A percentile compares a stretch with the other conserved stretches of the same genome.
These are phyloP conservation scores for Trogon melanurus DNA, from an alignment of 2,113 vertebrate genomes.

Conservation along the genomic window DNA sequence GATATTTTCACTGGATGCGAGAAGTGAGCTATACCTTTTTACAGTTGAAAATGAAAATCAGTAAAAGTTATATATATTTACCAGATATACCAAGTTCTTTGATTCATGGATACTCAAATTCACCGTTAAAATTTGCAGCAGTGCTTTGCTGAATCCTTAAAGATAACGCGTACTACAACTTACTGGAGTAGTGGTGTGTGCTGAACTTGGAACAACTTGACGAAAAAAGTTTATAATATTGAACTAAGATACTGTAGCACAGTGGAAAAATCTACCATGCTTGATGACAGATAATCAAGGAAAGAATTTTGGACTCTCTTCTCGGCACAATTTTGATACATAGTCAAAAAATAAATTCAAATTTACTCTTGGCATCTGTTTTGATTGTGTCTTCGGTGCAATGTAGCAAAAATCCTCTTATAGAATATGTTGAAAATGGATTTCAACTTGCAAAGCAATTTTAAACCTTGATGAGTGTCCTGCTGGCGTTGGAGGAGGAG, in stretches of 20 bases:
- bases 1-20: neutral
- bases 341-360: constrained; percentile 28
- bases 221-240: neutral
- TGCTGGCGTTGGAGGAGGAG: constrained; percentile 52
- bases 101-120: neutral
- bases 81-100: neutral
- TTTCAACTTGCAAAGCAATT: constrained; percentile 12
- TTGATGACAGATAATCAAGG: neutral
- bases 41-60: neutral
- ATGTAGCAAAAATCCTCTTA: neutral
- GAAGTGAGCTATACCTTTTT: neutral
- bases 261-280: neutral
- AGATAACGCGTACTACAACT: neutral
- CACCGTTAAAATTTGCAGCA: constrained; percentile 2
- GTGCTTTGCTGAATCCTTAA: neutral
- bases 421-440: neutral
- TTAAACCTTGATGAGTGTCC: constrained; percentile 12
- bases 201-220: neutral
- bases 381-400: constrained; percentile 30
- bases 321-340: neutral
- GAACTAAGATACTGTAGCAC: neutral
- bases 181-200: neutral
- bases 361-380: neutral
- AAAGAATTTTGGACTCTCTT: constrained; percentile 6
- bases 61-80: neutral